Evolutionary conservation across 2,113 vertebrate genomes (phyloP).

Genomic region (Cyanoliseus patagonus): DNA sequence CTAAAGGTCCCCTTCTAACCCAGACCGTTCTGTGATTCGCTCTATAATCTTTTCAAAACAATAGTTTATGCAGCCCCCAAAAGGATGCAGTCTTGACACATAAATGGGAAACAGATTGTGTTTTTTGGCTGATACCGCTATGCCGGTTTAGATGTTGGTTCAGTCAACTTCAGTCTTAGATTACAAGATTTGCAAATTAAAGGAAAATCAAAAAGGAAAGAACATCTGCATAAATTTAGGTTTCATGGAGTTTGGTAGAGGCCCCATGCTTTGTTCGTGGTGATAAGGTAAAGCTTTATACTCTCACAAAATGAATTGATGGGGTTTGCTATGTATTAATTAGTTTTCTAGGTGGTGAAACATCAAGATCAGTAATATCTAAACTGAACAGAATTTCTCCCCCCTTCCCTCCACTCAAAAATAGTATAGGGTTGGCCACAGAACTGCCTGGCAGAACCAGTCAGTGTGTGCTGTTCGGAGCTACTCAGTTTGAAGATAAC

Average conservation of each 20-base stretch:
- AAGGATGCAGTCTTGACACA: constrained; percentile 91
- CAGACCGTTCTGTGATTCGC: background rate
- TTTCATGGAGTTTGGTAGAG: constrained; percentile 76
- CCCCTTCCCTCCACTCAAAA: background rate
- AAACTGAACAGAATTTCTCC: background rate
- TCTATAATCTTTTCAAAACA: constrained; percentile 91
- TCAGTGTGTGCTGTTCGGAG: background rate
- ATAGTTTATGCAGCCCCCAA: constrained; percentile 86
- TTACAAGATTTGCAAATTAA: constrained; percentile 98
- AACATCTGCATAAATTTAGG: constrained; percentile 81
- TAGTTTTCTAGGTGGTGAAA: background rate
- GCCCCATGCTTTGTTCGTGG: constrained; percentile 57
- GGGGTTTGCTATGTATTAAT: background rate
- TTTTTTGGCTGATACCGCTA: constrained; percentile 83
- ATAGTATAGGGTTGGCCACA: background rate
- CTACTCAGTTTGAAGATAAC: background rate
- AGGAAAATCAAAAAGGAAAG: constrained; percentile 87
- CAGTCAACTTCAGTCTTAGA: constrained; percentile 91
- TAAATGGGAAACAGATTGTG: constrained; percentile 97
- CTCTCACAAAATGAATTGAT: background rate
- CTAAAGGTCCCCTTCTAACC: background rate
- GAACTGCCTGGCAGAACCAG: background rate
- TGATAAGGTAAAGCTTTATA: background rate
- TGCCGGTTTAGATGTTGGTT: constrained; percentile 87
- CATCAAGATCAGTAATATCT: background rate